phyloP scores from a whole-genome alignment of 1,140 invertebrate genomes.

The Lepidurus packardi region DNA sequence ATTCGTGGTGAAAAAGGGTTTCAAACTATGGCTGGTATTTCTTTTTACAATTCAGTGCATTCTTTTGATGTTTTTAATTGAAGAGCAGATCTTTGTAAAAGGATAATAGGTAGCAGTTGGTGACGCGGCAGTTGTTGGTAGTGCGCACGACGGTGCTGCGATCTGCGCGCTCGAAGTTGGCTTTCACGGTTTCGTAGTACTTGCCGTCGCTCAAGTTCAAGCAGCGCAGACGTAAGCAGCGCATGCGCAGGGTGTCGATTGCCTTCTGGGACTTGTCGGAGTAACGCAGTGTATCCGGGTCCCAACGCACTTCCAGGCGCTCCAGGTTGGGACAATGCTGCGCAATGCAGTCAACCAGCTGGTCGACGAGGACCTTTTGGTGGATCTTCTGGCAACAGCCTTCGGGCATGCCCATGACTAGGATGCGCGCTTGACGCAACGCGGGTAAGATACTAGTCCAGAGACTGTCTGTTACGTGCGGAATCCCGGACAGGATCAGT shows the following conservation, averaged over 20 bases:
- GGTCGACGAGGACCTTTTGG: conserved; percentile 65
- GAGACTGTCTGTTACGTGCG: conserved; percentile 94
- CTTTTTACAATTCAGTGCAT: conserved; percentile 7
- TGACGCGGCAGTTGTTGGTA: conserved; percentile 84
- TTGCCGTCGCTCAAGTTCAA: conserved; percentile 87
- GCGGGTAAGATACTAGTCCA: conserved; percentile 88
- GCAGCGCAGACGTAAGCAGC: conserved; percentile 76
- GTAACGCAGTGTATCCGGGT: conserved; percentile 94
- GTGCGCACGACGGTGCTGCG: conserved; percentile 91
- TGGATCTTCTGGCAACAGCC: conserved; percentile 91
- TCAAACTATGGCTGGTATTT: conserved; percentile 16
- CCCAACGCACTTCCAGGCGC: conserved; percentile 92
- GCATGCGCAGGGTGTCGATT: conserved; percentile 81
- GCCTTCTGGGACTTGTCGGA: conserved; percentile 98
- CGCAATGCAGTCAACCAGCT: conserved; percentile 95
- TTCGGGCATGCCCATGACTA: conserved; percentile 95
- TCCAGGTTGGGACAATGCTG: conserved; percentile 84
- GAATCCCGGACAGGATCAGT: conserved; percentile 86
- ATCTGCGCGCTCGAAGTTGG: conserved; percentile 97
- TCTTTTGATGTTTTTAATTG: conserved; percentile 53
- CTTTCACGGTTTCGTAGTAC: conserved; percentile 98
- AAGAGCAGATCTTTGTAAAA: conserved; percentile 94
- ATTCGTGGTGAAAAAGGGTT: conserved; percentile 22
- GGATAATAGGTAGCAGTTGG: conserved; percentile 80
- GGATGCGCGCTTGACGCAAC: conserved; percentile 82